Base-by-base conservation (phyloP, 2,113 vertebrate species). In the Calyptommatus sinebrachiatus region DNA sequence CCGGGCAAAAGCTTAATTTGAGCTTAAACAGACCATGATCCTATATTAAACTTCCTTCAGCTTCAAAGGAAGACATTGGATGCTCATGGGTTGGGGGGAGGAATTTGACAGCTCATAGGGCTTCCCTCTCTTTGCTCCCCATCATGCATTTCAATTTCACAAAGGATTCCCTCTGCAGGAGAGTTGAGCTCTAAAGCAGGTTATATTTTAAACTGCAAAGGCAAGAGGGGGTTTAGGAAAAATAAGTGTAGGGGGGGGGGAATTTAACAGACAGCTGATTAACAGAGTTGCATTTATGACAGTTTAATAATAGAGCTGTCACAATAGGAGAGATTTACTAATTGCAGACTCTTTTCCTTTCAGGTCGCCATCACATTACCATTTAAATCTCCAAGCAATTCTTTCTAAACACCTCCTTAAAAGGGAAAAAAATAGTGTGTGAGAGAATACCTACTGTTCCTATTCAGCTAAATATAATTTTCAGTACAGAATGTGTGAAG, bases 281-380 rank as follows among this genome's bases (percentile, higher is more conserved):
- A 93, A 90, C 89, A 91, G 90, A 85, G 82, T 88, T 63, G 91
- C 88, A 88, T 88, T 89, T 90, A 87, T 92, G 91, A 88, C 91
- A 92, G 86, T 87, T 91, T 93, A 93, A 93, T 93, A 92, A 92
- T 89, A 92, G 91, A 91, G 90, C 90, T 93, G 92, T 91, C 92
- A 92, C 90, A 92, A 93, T 92, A 89, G 83, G 83, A 92, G 84
- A 92, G 91, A 92, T 92, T 91, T 91, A 90, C 90, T 93, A 93
- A 93, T 92, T 92, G 90, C 84, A 73, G 83, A 91, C 88, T 88
- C 88, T 86, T 91, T 91, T 92, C 86, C 89, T 87, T 87, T 78
- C 81, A 88, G 89, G 85, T 92, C 88, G 89, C 90, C 88, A 90
- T 88, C 90, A 89, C 88, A 85, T 88, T 91, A 88, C 92, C 91